Conservation (phyloP, 2,888 invertebrate species). For the Drosophila mercatorum region DNA sequence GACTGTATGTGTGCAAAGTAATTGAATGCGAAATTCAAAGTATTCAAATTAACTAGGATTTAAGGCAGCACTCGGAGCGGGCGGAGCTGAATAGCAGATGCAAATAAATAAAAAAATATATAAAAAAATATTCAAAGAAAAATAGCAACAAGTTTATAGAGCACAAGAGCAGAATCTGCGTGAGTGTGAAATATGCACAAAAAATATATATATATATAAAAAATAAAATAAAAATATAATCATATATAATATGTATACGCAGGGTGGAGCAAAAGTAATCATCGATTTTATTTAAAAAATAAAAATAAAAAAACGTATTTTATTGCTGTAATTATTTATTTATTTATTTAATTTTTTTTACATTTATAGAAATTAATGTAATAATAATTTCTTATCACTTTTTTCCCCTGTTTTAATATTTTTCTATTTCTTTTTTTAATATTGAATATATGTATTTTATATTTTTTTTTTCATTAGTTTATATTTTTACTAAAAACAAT, state of each 20-base stretch:
- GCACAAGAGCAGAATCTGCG: conserved; percentile 48
- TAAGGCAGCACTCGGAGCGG: conserved; percentile 12
- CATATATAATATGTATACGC: background rate
- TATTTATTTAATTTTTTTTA: too few relatives aligned
- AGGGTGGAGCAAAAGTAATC: too few relatives aligned
- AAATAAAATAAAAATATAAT: background rate
- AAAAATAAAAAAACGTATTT: too few relatives aligned
- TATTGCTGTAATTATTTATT: too few relatives aligned
- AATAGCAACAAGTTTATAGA: background rate
- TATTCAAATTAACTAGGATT: conserved; percentile 12
- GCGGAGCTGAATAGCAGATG: conserved; percentile 17
- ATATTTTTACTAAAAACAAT: too few relatives aligned
- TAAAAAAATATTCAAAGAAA: background rate
- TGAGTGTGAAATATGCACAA: conserved; percentile 3
- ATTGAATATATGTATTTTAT: too few relatives aligned
- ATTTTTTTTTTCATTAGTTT: too few relatives aligned
- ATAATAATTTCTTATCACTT: too few relatives aligned
- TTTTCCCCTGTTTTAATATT: too few relatives aligned
- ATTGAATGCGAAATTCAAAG: conserved; percentile 25
- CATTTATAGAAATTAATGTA: too few relatives aligned
- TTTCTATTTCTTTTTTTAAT: too few relatives aligned
- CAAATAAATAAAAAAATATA: background rate
- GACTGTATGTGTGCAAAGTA: conserved; percentile 77
- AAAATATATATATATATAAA: background rate
- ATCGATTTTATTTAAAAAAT: too few relatives aligned